Evolutionary conservation across 1,140 invertebrate genomes (phyloP).

Genomic region (Zaprionus davidi): DNA sequence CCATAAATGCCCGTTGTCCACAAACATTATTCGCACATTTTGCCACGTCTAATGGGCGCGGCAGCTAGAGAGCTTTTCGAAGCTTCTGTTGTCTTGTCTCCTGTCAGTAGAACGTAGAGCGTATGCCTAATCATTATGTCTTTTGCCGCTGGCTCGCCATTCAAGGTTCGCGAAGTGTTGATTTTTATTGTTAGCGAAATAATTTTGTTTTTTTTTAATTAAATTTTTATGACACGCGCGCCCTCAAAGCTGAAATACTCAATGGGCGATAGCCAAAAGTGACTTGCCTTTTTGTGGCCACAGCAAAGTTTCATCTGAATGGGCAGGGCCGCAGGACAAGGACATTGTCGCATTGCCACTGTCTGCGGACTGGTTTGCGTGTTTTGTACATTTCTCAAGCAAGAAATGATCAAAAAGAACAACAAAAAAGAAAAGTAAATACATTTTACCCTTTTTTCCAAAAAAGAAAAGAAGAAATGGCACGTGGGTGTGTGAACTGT

Average conservation of each 20-base stretch:
- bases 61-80: conserved; percentile 30
- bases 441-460: conserved; percentile 69
- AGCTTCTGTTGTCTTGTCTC: conserved; percentile 10
- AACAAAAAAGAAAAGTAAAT: conserved; percentile 54
- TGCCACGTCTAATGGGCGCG: conserved; percentile 67
- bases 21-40: conserved; percentile 79
- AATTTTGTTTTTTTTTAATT: conserved; percentile 70
- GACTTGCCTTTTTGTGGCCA: conserved; percentile 47
- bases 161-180: conserved; percentile 59
- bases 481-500: conserved; percentile 59
- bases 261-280: conserved; percentile 30
- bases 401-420: conserved; percentile 33
- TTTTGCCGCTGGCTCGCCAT: conserved; percentile 44
- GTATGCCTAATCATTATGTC: conserved; percentile 73
- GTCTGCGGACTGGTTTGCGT: conserved; percentile 59
- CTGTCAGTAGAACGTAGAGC: conserved; percentile 43
- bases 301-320: conserved; percentile 25
- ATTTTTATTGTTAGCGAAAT: conserved; percentile 75
- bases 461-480: conserved; percentile 32
- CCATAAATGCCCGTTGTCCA: conserved; percentile 72
- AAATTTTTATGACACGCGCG: conserved; percentile 75
- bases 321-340: conserved; percentile 29
- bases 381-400: conserved; percentile 64
- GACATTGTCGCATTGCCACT: conserved; percentile 19
- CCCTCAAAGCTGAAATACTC: conserved; percentile 20